A percentile compares a stretch with the other conserved stretches of the same genome.
Conservation (phyloP, 2,113 vertebrate species). For the Hemichromis elongatus region DNA sequence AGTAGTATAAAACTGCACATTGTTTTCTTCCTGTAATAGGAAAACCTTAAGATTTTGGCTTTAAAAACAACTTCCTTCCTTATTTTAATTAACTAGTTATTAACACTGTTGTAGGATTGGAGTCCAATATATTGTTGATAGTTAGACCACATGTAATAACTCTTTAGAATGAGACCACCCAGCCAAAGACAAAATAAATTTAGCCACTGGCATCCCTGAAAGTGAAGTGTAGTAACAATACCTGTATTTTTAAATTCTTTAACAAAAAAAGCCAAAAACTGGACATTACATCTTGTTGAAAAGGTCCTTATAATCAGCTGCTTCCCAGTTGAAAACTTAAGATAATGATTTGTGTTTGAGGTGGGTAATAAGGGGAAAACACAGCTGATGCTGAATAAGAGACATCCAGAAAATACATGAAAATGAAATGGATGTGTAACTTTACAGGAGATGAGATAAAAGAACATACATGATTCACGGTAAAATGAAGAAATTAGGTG, state of each 20-base stretch:
- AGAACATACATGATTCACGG: not conserved
- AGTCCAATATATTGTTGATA: not conserved
- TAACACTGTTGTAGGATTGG: fast-evolving
- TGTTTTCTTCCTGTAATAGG: not conserved
- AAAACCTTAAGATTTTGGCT: not conserved
- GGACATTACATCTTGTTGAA: not conserved
- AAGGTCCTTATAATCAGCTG: not conserved
- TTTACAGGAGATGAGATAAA: not conserved
- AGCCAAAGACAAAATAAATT: not conserved
- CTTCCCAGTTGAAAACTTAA: not conserved
- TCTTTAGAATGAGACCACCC: not conserved
- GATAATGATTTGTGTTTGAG: not conserved
- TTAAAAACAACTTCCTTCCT: fast-evolving
- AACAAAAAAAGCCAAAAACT: not conserved
- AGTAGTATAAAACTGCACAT: fast-evolving
- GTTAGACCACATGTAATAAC: not conserved
- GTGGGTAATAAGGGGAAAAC: not conserved
- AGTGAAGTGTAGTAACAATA: not conserved
- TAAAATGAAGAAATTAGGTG: not conserved
- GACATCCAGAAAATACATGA: not conserved
- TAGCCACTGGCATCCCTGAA: not conserved
- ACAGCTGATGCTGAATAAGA: not conserved
- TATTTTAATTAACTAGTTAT: not conserved
- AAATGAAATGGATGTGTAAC: not conserved
- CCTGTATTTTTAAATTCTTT: not conserved